Evolutionary conservation across 2,113 vertebrate species (phyloP).

Genomic region (Engraulis encrasicolus): DNA sequence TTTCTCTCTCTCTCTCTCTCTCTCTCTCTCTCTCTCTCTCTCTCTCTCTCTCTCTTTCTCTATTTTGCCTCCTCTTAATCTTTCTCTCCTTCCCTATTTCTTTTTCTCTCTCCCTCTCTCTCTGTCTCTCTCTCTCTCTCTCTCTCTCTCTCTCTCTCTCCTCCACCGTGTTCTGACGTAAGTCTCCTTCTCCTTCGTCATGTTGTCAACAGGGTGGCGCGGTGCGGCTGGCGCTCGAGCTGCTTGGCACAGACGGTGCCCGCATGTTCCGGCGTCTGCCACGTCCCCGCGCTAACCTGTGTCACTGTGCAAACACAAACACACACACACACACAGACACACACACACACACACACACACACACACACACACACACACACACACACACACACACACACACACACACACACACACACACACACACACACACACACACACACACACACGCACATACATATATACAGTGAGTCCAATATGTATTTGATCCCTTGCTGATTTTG

Average conservation of each 20-base stretch:
- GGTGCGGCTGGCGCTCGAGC: background rate
- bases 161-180: background rate
- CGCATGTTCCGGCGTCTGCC: background rate
- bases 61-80: no score
- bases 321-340: no score
- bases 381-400: background rate
- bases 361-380: background rate
- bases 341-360: background rate
- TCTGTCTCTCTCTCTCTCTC: background rate
- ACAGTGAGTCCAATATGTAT: no score
- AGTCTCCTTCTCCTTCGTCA: background rate
- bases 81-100: no score
- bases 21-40: no score
- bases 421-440: background rate
- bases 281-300: background rate
- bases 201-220: background rate
- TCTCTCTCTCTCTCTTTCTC: no score
- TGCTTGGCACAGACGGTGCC: conserved; percentile 4
- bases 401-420: background rate
- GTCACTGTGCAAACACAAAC: background rate
- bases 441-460: background rate
- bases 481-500: no score
- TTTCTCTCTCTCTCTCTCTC: no score
- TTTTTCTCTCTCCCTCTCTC: background rate
- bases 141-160: background rate